Conservation (phyloP, 1,140 invertebrate genomes). For the Oryzaephilus surinamensis region DNA sequence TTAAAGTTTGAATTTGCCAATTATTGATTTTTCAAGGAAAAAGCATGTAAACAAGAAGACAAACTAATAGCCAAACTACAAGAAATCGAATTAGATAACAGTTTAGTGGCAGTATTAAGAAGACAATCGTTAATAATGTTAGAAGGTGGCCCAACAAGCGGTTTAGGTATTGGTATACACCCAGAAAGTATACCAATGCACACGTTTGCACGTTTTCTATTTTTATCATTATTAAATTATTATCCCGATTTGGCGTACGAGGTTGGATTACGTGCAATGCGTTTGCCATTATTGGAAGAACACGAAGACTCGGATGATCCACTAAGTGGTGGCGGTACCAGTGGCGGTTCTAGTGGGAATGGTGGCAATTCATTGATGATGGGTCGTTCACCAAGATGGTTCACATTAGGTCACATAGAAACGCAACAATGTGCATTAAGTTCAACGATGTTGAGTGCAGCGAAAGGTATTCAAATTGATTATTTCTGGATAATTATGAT, state of each 20-base stretch:
- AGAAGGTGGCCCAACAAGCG: slow-evolving; percentile 63
- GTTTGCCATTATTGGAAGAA: slow-evolving; percentile 67
- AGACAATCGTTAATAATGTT: slow-evolving; percentile 51
- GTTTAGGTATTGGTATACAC: slow-evolving; percentile 63
- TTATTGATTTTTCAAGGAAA: slow-evolving; percentile 40
- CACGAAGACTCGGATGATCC: slow-evolving; percentile 52
- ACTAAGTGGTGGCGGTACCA: slow-evolving; percentile 34
- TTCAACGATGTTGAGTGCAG: slow-evolving; percentile 64
- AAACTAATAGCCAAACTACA: slow-evolving; percentile 62
- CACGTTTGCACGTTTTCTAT: slow-evolving; percentile 70
- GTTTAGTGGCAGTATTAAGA: slow-evolving; percentile 48
- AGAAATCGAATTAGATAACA: slow-evolving; percentile 64
- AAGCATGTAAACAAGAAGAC: slow-evolving; percentile 66
- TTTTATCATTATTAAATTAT: slow-evolving; percentile 58
- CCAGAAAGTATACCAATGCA: slow-evolving; percentile 71
- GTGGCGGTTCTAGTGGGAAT: too few relatives aligned
- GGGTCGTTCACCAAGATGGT: slow-evolving; percentile 55
- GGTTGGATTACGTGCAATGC: slow-evolving; percentile 51
- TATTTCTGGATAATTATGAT: neutral
- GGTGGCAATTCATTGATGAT: slow-evolving; percentile 44
- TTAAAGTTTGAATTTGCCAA: neutral
- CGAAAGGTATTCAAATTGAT: too few relatives aligned
- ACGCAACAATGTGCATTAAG: slow-evolving; percentile 71
- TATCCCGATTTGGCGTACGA: slow-evolving; percentile 69
- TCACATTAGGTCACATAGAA: slow-evolving; percentile 65